These are phyloP conservation scores for Stenurella melanura DNA, from an alignment of 2,888 invertebrate genomes.

Conservation along the genomic window DNA sequence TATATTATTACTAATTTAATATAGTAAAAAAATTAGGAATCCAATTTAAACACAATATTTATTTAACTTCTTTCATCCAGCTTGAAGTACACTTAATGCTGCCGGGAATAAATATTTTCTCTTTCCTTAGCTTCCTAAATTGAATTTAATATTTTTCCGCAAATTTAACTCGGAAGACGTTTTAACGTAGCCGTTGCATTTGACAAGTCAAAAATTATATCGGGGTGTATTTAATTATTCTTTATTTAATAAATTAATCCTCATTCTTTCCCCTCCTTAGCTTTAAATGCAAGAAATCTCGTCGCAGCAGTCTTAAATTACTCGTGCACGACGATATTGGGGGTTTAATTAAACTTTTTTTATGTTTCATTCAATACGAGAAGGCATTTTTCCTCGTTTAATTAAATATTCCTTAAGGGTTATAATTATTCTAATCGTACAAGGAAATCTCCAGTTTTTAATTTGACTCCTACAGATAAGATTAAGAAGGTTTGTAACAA, in stretches of 20 bases:
- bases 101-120: conserved; percentile 30
- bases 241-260: conserved; percentile 66
- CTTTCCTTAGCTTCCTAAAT: conserved; percentile 43
- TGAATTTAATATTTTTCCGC: conserved; percentile 56
- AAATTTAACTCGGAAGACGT: conserved; percentile 53
- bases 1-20: no score
- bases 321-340: conserved; percentile 25
- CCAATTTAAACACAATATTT: conserved; percentile 17
- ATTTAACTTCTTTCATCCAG: conserved; percentile 5
- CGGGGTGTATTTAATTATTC: conserved; percentile 66
- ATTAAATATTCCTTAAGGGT: conserved; percentile 32
- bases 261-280: conserved; percentile 57
- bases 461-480: no score
- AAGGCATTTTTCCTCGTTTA: conserved; percentile 36
- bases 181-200: conserved; percentile 60
- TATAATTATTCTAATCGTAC: neutral
- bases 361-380: conserved; percentile 21
- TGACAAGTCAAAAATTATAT: conserved; percentile 65
- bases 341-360: conserved; percentile 41
- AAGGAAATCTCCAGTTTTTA: neutral
- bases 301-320: conserved; percentile 41
- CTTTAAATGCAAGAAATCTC: conserved; percentile 44
- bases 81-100: conserved; percentile 2
- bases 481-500: no score
- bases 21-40: no score